A percentile compares a stretch with the other conserved stretches of the same genome.
phyloP scores from a whole-genome alignment of 1,140 invertebrate genomes.

The Calliphora vicina region DNA sequence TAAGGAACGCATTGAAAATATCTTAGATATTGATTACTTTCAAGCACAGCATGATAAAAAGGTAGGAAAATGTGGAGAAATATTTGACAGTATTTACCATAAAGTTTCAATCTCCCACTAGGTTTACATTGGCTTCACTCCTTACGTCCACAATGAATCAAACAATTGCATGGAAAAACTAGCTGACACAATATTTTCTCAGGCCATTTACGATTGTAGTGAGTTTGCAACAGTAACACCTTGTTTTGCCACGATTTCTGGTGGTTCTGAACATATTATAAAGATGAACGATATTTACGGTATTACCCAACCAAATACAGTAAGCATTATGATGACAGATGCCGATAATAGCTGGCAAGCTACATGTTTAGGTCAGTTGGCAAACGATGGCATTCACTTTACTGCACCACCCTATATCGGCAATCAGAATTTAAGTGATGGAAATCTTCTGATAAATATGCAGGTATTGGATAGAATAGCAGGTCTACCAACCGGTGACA shows the following conservation, averaged over 20 bases:
- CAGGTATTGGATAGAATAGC: not conserved
- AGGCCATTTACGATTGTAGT: not conserved
- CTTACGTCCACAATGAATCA: not conserved
- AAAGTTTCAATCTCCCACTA: not conserved
- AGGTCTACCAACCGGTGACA: not conserved
- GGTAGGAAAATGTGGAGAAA: not conserved
- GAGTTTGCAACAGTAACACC: not conserved
- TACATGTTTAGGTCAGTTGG: not conserved
- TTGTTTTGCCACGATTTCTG: not conserved
- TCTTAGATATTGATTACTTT: not conserved
- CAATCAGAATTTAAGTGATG: not conserved
- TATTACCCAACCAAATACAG: not conserved
- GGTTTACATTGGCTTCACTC: slow-evolving; percentile 11
- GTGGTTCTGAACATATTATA: not conserved
- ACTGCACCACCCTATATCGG: not conserved
- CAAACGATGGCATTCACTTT: not conserved
- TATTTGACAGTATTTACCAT: too few species aligned
- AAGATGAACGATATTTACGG: not conserved
- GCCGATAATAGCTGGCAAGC: not conserved
- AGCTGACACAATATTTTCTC: not conserved
- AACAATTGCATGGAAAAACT: not conserved
- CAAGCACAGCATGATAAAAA: not conserved
- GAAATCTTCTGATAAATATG: not conserved
- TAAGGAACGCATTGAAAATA: not conserved
- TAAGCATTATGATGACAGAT: not conserved